These are phyloP conservation scores for Phortica okadai DNA, from an alignment of 2,888 invertebrate genomes.

Conservation along the genomic window DNA sequence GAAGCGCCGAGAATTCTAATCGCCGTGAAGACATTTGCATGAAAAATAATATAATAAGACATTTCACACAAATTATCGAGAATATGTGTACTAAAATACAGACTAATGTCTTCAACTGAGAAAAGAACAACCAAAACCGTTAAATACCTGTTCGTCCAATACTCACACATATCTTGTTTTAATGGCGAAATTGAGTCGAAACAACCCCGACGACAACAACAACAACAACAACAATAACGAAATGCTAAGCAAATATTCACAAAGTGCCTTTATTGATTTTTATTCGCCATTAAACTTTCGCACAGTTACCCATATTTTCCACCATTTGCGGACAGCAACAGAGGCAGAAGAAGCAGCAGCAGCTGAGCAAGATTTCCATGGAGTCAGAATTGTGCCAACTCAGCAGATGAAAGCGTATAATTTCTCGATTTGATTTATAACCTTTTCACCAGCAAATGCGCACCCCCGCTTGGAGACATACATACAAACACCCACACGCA, in stretches of 20 bases:
- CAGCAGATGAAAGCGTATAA: constrained; percentile 74
- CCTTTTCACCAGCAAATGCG: constrained; percentile 60
- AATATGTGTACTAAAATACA: too few species aligned
- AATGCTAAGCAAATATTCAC: not conserved
- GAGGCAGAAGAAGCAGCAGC: constrained; percentile 28
- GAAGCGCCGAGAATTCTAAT: too few species aligned
- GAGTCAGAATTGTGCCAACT: constrained; percentile 62
- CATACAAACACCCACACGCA: not conserved
- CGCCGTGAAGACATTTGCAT: too few species aligned
- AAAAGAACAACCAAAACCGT: not conserved
- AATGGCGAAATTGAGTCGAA: not conserved
- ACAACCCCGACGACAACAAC: constrained; percentile 1
- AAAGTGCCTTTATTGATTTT: constrained; percentile 65
- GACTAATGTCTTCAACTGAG: not conserved
- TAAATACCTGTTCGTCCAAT: not conserved
- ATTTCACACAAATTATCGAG: too few species aligned
- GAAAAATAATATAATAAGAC: too few species aligned
- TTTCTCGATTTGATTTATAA: constrained; percentile 72
- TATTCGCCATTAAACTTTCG: constrained; percentile 69
- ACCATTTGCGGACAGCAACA: constrained; percentile 54
- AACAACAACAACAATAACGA: not conserved
- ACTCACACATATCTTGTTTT: not conserved
- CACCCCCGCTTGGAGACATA: constrained; percentile 3
- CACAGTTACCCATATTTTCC: constrained; percentile 72
- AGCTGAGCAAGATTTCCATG: constrained; percentile 62